Conservation (phyloP, 1,140 invertebrate species). For the Magallana angulata region DNA sequence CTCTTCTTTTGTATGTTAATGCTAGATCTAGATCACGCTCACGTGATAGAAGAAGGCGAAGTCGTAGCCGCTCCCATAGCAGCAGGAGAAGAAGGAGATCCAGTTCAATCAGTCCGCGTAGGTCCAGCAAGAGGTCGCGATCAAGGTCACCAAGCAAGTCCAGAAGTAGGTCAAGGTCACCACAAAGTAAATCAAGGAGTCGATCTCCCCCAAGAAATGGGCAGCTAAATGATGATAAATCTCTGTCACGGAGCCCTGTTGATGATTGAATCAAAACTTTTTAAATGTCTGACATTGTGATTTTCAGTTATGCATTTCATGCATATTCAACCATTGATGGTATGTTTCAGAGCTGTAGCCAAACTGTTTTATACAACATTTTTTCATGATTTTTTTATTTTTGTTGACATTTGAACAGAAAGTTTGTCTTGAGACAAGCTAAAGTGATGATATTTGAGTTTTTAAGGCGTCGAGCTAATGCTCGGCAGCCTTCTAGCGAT, state of each 20-base stretch:
- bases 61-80: not conserved
- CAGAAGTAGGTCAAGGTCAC: conserved; percentile 21
- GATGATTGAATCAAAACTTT: not conserved
- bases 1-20: not conserved
- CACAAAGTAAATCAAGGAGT: conserved; percentile 19
- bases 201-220: conserved; percentile 21
- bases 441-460: no score
- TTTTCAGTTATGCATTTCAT: no score
- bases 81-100: not conserved
- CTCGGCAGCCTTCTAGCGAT: no score
- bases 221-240: not conserved
- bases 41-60: not conserved
- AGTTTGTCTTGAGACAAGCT: no score
- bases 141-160: conserved; percentile 29
- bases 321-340: no score
- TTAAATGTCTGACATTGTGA: no score
- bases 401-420: no score
- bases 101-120: not conserved
- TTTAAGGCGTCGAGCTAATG: no score
- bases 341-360: no score
- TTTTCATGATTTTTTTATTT: no score
- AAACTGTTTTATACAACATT: no score
- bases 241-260: not conserved
- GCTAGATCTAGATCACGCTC: not conserved
- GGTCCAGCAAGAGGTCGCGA: not conserved